A percentile compares a stretch with the other conserved stretches of the same genome.
phyloP scores from a whole-genome alignment of 2,888 invertebrate genomes.

The Limnephilus marmoratus region DNA sequence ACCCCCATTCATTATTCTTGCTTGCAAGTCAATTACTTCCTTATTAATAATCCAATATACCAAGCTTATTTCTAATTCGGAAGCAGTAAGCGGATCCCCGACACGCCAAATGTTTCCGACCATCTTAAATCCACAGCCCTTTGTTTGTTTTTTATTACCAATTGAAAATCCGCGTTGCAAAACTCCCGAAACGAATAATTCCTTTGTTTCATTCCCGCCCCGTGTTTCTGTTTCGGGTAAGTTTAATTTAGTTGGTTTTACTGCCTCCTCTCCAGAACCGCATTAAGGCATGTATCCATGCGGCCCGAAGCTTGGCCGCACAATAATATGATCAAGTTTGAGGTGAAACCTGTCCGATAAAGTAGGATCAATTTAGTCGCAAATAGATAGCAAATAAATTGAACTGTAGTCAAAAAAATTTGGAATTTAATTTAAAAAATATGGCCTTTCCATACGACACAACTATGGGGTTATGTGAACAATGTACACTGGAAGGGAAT shows the following conservation, averaged over 20 bases:
- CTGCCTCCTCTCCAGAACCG: conserved; percentile 50
- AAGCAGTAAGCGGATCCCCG: neutral
- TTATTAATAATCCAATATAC: no score
- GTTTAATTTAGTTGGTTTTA: conserved; percentile 65
- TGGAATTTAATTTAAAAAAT: no score
- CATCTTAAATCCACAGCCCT: conserved; percentile 35
- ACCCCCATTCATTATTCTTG: no score
- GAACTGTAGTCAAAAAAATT: no score
- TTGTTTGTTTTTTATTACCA: conserved; percentile 50
- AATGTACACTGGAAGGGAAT: no score
- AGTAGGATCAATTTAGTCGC: no score
- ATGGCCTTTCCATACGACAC: no score
- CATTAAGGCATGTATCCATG: neutral
- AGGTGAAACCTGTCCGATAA: no score
- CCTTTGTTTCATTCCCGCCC: conserved; percentile 53
- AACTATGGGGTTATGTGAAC: no score
- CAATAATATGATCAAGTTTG: no score
- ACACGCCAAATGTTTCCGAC: neutral
- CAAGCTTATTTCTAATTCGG: neutral
- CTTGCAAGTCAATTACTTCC: no score
- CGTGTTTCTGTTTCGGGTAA: conserved; percentile 59
- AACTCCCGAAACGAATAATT: conserved; percentile 43
- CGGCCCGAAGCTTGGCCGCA: neutral
- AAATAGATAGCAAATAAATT: no score
- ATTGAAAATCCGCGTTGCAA: conserved; percentile 54